Evolutionary conservation across 1,140 invertebrate genomes (phyloP).

Genomic region (Aphelenchoides fujianensis): DNA sequence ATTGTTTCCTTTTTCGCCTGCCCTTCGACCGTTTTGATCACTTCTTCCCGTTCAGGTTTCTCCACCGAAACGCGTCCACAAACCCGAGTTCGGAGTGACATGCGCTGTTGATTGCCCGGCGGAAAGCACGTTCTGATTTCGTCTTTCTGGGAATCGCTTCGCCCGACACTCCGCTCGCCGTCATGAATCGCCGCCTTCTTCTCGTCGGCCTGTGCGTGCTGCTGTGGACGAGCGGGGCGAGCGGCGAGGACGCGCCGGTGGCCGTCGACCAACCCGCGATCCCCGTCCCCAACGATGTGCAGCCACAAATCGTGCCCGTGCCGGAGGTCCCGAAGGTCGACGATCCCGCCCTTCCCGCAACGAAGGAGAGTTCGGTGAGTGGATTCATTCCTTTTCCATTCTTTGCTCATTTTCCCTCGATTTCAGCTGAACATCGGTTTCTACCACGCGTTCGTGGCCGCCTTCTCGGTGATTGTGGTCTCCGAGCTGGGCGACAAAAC

Average conservation of each 20-base stretch:
- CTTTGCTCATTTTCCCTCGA: not conserved
- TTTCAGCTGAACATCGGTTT: slow-evolving; percentile 69
- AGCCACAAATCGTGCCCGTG: not conserved
- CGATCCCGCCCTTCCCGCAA: not conserved
- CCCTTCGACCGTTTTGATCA: too few species aligned
- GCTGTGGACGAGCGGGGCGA: not conserved
- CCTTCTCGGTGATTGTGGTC: slow-evolving; percentile 90
- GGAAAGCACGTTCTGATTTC: too few species aligned
- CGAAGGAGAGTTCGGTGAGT: not conserved
- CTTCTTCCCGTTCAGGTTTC: too few species aligned
- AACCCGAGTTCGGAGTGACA: too few species aligned
- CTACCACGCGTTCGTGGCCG: slow-evolving; percentile 86
- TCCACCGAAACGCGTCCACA: too few species aligned
- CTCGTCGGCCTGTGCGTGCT: not conserved
- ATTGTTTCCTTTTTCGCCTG: too few species aligned
- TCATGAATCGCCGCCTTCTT: not conserved
- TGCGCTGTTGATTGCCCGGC: too few species aligned
- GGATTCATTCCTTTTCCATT: too few species aligned
- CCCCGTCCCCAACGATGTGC: not conserved
- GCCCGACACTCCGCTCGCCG: too few species aligned
- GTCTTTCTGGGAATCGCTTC: too few species aligned
- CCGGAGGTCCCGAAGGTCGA: not conserved
- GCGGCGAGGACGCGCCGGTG: not conserved
- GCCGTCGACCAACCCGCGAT: not conserved
- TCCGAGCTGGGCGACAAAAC: slow-evolving; percentile 98